Evolutionary conservation across 2,113 vertebrate genomes (phyloP).

Genomic region (Equus przewalskii): DNA sequence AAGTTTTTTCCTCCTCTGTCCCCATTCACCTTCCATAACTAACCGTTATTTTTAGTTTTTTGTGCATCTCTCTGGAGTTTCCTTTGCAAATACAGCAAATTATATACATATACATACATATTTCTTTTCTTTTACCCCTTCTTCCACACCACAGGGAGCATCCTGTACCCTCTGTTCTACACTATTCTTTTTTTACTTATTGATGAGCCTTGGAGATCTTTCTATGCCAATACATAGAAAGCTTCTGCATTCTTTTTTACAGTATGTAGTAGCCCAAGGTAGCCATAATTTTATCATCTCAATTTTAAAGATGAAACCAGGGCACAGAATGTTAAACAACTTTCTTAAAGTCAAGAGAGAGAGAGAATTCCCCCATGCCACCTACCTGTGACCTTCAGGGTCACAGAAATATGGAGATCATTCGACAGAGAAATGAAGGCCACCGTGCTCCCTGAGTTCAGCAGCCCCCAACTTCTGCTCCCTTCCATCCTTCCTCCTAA

Average conservation of each 20-base stretch:
- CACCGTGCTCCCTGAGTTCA: not conserved
- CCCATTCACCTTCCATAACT: not conserved
- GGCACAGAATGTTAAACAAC: not conserved
- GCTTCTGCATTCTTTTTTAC: not conserved
- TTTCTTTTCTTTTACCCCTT: not conserved
- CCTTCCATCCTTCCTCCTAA: not conserved
- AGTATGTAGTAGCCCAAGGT: not conserved
- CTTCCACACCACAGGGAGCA: not conserved
- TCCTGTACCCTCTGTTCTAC: not conserved
- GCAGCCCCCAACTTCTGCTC: not conserved
- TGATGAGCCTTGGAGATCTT: not conserved
- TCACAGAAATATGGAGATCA: conserved; percentile 34
- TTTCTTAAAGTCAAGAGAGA: conserved; percentile 21
- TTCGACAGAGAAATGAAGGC: not conserved
- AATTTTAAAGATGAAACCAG: not conserved
- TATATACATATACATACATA: not conserved
- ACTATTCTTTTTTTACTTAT: not conserved
- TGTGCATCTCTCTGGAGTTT: not conserved
- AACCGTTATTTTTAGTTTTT: not conserved
- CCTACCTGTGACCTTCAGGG: not conserved
- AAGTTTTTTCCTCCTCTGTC: not conserved
- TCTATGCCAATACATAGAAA: not conserved
- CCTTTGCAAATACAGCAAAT: conserved; percentile 1
- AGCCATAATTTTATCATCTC: not conserved
- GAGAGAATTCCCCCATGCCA: not conserved